Percentiles rank a stretch among this genome's conserved stretches.
Conservation (phyloP, 2,797 vertebrate species). For the Muscicapa striata region DNA sequence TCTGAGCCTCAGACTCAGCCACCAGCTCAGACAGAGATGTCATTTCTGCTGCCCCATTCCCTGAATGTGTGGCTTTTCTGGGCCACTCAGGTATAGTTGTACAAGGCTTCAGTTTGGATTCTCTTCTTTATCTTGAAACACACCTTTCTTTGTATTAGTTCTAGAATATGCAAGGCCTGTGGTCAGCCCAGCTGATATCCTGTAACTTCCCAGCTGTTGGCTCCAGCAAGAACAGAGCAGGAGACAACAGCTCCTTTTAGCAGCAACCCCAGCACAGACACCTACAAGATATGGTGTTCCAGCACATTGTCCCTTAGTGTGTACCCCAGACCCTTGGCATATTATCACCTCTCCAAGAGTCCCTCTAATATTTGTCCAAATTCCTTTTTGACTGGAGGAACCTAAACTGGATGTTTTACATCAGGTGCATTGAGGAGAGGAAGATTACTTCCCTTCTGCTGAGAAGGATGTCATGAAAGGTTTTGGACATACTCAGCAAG, state of each 20-base stretch:
- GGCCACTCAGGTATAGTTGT: neutral
- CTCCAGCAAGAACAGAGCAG: neutral
- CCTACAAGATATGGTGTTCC: neutral
- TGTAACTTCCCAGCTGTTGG: neutral
- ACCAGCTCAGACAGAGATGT: neutral
- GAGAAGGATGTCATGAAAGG: neutral
- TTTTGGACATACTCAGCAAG: neutral
- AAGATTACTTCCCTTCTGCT: neutral
- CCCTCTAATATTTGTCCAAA: neutral
- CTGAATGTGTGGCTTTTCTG: neutral
- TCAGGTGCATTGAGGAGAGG: rapidly evolving
- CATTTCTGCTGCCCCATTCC: neutral
- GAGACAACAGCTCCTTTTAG: neutral
- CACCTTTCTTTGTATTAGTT: neutral
- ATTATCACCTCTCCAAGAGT: neutral
- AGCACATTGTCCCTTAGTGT: rapidly evolving
- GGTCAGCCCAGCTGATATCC: neutral
- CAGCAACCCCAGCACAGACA: neutral
- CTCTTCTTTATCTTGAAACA: neutral
- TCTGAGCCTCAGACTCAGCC: neutral
- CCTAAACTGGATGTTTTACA: neutral
- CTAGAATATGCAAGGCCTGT: neutral
- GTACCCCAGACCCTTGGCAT: too few relatives aligned
- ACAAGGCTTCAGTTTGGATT: neutral
- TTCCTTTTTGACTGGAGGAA: neutral